phyloP scores from a whole-genome alignment of 2,113 vertebrate species.

The Xiphophorus hellerii region DNA sequence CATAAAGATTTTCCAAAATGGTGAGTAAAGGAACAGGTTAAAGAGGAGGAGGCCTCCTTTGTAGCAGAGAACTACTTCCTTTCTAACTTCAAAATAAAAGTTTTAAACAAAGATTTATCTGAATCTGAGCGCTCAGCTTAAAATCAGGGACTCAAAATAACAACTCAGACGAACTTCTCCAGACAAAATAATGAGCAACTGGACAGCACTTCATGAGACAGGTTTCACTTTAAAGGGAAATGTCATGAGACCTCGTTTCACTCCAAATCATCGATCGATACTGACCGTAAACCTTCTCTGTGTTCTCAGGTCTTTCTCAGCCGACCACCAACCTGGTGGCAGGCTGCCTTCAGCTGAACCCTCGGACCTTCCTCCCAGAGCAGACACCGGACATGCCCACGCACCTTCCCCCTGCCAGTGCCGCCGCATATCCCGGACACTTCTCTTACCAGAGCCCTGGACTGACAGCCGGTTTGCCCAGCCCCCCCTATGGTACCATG shows the following conservation, averaged over 20 bases:
- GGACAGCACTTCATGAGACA: neutral
- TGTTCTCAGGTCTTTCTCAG: constrained; percentile 87
- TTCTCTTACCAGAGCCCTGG: constrained; percentile 94
- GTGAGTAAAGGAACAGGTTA: no score
- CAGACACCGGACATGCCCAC: constrained; percentile 89
- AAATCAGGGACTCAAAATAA: neutral
- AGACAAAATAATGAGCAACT: neutral
- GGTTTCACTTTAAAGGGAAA: neutral
- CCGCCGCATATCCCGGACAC: constrained; percentile 83
- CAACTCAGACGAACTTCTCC: neutral
- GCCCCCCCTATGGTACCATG: constrained; percentile 96
- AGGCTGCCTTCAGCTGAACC: constrained; percentile 96
- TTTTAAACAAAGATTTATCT: neutral
- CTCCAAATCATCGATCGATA: neutral
- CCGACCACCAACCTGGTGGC: constrained; percentile 97
- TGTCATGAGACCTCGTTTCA: neutral
- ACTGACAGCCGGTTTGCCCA: constrained; percentile 93
- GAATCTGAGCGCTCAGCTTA: neutral
- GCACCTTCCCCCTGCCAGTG: constrained; percentile 82
- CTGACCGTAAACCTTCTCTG: neutral
- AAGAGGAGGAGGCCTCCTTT: no score
- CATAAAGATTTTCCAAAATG: no score
- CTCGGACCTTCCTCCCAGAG: constrained; percentile 95
- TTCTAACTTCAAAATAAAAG: neutral
- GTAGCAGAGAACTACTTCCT: neutral